Evolutionary conservation across 2,888 invertebrate species (phyloP).

Genomic region (Mycalesis mineus): DNA sequence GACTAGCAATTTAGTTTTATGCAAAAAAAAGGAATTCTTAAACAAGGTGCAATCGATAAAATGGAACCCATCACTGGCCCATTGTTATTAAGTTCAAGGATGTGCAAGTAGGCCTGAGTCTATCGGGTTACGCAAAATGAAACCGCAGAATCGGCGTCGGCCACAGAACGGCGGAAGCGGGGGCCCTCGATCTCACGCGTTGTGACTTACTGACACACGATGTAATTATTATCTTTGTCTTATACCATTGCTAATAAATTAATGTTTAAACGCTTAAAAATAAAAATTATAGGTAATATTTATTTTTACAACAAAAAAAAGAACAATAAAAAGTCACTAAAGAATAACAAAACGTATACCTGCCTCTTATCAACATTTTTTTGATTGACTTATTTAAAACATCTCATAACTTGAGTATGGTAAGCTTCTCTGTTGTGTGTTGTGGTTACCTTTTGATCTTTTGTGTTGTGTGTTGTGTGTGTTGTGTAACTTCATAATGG

Average conservation of each 20-base stretch:
- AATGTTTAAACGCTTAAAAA: no score
- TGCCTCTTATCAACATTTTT: no score
- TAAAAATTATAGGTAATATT: no score
- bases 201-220: constrained; percentile 49
- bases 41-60: constrained; percentile 17
- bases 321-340: no score
- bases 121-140: constrained; percentile 76
- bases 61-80: constrained; percentile 16
- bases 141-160: constrained; percentile 73
- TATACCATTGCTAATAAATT: no score
- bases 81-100: constrained; percentile 45
- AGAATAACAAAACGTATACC: no score
- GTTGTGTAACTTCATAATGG: neutral
- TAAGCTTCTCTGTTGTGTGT: no score
- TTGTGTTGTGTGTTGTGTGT: neutral
- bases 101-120: constrained; percentile 57
- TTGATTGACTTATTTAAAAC: no score
- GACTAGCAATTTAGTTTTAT: no score
- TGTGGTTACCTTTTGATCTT: neutral
- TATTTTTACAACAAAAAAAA: no score
- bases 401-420: no score
- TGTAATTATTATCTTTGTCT: constrained; percentile 19
- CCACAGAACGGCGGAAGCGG: constrained; percentile 75
- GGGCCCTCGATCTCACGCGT: constrained; percentile 59
- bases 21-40: neutral